These are phyloP conservation scores for Drosophila gunungcola DNA, from an alignment of 1,140 invertebrate species.

Conservation along the genomic window DNA sequence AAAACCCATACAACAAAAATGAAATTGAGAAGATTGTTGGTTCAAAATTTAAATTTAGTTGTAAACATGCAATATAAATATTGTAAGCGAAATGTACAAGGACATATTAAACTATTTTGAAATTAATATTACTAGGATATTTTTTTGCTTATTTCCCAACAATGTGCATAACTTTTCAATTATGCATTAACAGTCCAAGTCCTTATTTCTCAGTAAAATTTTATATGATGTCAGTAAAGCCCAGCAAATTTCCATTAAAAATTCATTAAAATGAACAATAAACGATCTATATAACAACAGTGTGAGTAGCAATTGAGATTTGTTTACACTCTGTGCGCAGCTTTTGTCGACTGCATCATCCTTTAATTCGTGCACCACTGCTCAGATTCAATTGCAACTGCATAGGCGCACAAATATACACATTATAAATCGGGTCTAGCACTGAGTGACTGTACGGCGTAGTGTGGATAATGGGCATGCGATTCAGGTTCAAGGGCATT, in stretches of 20 bases:
- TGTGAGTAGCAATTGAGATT: conserved; percentile 61
- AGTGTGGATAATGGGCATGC: conserved; percentile 20
- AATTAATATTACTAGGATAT: no score
- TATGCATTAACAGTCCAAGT: no score
- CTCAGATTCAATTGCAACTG: conserved; percentile 53
- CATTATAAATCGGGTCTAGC: conserved; percentile 14
- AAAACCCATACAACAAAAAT: background rate
- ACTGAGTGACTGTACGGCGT: conserved; percentile 14
- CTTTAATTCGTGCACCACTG: conserved; percentile 64
- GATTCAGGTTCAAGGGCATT: conserved; percentile 83
- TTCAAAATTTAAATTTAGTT: background rate
- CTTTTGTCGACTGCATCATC: conserved; percentile 63
- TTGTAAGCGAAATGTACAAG: no score
- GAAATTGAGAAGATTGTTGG: no score
- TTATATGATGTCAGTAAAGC: no score
- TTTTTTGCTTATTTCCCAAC: no score
- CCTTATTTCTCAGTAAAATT: no score
- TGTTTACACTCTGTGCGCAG: conserved; percentile 41
- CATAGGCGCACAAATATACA: conserved; percentile 18
- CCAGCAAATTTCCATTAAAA: conserved; percentile 11
- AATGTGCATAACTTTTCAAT: no score
- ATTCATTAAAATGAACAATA: conserved; percentile 8
- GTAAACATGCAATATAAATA: no score
- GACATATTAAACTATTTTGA: no score
- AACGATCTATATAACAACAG: conserved; percentile 22